A percentile compares a stretch with the other conserved stretches of the same genome.
Conservation (phyloP, 2,797 vertebrate genomes). For the Helarctos malayanus region DNA sequence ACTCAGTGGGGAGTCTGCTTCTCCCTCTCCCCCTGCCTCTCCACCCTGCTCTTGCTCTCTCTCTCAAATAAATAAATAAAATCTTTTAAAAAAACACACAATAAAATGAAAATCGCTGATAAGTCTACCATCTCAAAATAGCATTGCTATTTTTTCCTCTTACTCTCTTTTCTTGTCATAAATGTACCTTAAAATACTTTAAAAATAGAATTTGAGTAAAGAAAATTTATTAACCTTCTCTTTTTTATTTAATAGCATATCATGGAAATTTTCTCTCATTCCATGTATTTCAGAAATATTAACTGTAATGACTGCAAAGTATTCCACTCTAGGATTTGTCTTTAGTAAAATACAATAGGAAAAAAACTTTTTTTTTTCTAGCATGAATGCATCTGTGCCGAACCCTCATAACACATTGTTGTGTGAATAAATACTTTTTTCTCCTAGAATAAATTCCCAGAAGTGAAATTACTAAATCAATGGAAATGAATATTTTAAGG, state of each 20-base stretch:
- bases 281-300: slow-evolving; percentile 23
- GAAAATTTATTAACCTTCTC: neutral
- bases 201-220: neutral
- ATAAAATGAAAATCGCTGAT: neutral
- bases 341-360: slow-evolving; percentile 55
- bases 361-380: neutral
- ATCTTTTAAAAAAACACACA: neutral
- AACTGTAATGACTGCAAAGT: slow-evolving; percentile 44
- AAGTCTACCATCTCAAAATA: neutral
- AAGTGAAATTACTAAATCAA: slow-evolving; percentile 64
- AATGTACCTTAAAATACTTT: neutral
- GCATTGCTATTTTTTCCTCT: neutral
- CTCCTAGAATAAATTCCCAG: slow-evolving; percentile 37
- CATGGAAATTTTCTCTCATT: neutral
- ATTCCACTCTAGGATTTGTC: slow-evolving; percentile 42
- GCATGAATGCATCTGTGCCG: slow-evolving; percentile 44
- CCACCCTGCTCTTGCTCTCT: neutral
- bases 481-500: slow-evolving; percentile 74
- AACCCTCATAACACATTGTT: slow-evolving; percentile 42
- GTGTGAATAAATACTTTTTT: slow-evolving; percentile 8
- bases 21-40: neutral
- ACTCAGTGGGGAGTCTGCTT: neutral
- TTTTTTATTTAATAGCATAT: slow-evolving; percentile 21
- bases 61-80: neutral
- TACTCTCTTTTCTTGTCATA: neutral